Evolutionary conservation across 2,113 vertebrate genomes (phyloP), one percentile per base, ranked within the genome.

Genomic region (Tragulus kanchil): DNA sequence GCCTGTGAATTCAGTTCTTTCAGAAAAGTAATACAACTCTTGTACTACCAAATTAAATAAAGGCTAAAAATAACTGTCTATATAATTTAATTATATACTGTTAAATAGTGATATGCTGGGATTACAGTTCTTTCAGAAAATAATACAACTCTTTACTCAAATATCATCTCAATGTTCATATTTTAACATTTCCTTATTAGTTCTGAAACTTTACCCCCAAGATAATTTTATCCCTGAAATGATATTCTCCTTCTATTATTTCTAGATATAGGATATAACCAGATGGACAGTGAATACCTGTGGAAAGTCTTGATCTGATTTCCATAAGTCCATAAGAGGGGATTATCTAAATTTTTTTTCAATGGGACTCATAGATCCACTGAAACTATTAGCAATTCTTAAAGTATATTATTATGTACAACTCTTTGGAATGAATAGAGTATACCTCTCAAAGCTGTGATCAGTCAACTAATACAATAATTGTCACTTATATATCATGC

Each of bases 181-280:
- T 93, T 89, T 94, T 93, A 62, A 81, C 3, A 94, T 91, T 90
- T 95, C 12, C 19, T 94, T 89, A 54, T 31, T 89, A 93, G 28
- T 64, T 65, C n/a, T 71, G 31, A 93, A 52, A 4, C 45, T 96
- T 88, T 69, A 19, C 11, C 21, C 54, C n/a, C 58, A 85, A 58
- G 69, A 78, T 21, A 97, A 83, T 82, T 15, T 71, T 71, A 69
- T 50, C 7, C 8, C 15, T 23, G 9, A 82, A 59, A 61, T 84
- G 62, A 67, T 62, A 87, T 84, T 92, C 16, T 94, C 67, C 10
- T 78, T 58, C 45, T 65, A 83, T 95, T 86, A 82, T 31, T 19
- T 90, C 50, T 87, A 56, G 31, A 61, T 9, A 25, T 36, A 93
- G 6, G 42, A 52, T 87, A 23, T 93, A 25, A 79, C 50, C 11